These are phyloP conservation scores for Papilio elwesi DNA, from an alignment of 2,888 invertebrate species.

Conservation along the genomic window DNA sequence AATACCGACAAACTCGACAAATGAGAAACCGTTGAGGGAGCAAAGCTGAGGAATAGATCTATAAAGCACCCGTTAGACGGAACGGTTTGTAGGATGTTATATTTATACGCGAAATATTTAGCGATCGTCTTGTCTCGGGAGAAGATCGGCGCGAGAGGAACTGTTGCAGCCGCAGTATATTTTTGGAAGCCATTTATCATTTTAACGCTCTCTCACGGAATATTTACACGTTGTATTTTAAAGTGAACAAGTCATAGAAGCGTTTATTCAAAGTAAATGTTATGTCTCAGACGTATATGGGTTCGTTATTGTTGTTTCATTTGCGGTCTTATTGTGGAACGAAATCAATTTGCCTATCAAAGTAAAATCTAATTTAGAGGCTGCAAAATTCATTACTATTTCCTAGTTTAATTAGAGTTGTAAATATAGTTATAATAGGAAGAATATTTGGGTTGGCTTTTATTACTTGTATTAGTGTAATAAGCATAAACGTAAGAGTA, in stretches of 20 bases:
- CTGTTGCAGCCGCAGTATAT: conserved; percentile 37
- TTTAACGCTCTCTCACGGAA: conserved; percentile 32
- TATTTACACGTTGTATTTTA: conserved; percentile 33
- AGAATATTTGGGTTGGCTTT: too few species aligned
- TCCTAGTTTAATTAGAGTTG: not conserved
- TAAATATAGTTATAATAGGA: not conserved
- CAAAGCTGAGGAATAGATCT: conserved; percentile 14
- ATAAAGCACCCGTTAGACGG: conserved; percentile 7
- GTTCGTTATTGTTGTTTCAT: not conserved
- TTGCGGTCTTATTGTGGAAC: not conserved
- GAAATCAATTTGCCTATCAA: not conserved
- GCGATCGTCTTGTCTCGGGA: conserved; percentile 35
- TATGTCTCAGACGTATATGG: not conserved
- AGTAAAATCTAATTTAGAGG: not conserved
- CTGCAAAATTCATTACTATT: not conserved
- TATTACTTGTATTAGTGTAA: too few species aligned
- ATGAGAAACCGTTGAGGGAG: not conserved
- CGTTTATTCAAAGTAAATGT: conserved; percentile 21
- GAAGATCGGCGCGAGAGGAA: conserved; percentile 29
- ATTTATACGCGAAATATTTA: conserved; percentile 37
- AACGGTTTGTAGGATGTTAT: conserved; percentile 26
- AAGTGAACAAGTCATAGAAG: conserved; percentile 30
- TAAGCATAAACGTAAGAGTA: too few species aligned
- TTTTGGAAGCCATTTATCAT: conserved; percentile 40
- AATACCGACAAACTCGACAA: too few species aligned